phyloP scores from a whole-genome alignment of 2,888 invertebrate species.

The Plagodis pulveraria region DNA sequence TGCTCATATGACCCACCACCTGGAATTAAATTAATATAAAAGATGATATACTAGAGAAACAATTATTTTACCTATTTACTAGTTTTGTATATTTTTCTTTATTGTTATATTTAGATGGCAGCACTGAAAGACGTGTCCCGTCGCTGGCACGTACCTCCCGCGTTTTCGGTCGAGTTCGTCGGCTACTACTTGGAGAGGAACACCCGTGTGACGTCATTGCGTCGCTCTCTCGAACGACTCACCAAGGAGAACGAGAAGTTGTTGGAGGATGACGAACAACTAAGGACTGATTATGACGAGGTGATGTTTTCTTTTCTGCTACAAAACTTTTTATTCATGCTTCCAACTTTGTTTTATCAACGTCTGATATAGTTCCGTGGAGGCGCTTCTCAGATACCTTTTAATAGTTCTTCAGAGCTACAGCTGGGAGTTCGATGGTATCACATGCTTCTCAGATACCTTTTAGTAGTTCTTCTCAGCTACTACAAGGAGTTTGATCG shows the following conservation, averaged over 20 bases:
- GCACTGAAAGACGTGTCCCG: constrained; percentile 94
- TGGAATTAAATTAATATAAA: no score
- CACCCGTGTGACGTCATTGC: constrained; percentile 91
- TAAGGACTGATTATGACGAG: constrained; percentile 92
- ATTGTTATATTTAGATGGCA: constrained; percentile 75
- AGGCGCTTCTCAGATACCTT: no score
- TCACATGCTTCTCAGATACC: no score
- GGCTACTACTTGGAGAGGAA: constrained; percentile 97
- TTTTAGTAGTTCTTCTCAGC: no score
- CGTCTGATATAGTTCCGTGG: no score
- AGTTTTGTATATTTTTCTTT: no score
- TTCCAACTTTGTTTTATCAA: neutral
- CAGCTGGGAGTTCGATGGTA: no score
- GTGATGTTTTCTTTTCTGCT: constrained; percentile 60
- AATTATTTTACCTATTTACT: no score
- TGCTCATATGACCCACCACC: no score
- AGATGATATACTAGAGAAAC: no score
- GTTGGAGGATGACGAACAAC: constrained; percentile 90
- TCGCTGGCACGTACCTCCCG: constrained; percentile 97
- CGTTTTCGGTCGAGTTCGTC: constrained; percentile 97
- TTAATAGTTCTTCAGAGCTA: no score
- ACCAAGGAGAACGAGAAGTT: constrained; percentile 90
- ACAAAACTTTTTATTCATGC: neutral
- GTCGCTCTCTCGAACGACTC: constrained; percentile 90
- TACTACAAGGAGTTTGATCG: no score